Evolutionary conservation across 2,888 invertebrate species (phyloP), one percentile per base, ranked within the genome.

Genomic region (Scotopteryx bipunctaria): DNA sequence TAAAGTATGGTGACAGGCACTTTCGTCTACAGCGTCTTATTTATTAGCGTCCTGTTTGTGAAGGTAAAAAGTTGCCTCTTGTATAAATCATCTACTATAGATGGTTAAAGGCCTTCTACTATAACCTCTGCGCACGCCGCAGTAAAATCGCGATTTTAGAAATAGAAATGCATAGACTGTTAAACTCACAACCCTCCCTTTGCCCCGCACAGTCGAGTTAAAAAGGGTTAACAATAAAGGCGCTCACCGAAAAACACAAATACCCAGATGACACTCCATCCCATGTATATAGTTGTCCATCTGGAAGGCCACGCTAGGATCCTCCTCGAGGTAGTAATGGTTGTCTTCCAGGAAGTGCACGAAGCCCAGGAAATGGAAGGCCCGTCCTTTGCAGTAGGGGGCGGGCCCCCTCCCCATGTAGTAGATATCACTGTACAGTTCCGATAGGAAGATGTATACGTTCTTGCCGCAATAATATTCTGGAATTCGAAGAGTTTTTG

Each of bases 381-480:
- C 74, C 0, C 86, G 61, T 0, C 71, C 83, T 48, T 77, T 76
- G 64, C 89, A 89, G 62, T 76, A 86, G 0, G 89, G 89, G 2
- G 81, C 59, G 1, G 73, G 67, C 0, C 87, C 84, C 1, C 65
- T 64, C 0, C 89, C 89, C 81, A 89, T 87, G 58, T 78, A 68
- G 70, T 89, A 89, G 3, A 89, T 87, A 33, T 89, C 89, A 25
- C 83, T 86, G 68, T 88, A 88, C 3, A 88, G 38, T 57, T 87
- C 86, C 1, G 89, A 88, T 6, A 87, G 13, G 56, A 89, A 89
- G 3, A 89, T 63, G 59, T 89, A 89, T 0, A 87, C 82, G 57
- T 88, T 87, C 49, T 76, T 85, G 4, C 87, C 88, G 67, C 89
- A 89, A 56, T 88, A 88, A 60, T 59, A 89, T 54, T 88, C 89